These are phyloP conservation scores for Zapornia atra DNA, from an alignment of 2,113 vertebrate genomes.

Conservation along the genomic window DNA sequence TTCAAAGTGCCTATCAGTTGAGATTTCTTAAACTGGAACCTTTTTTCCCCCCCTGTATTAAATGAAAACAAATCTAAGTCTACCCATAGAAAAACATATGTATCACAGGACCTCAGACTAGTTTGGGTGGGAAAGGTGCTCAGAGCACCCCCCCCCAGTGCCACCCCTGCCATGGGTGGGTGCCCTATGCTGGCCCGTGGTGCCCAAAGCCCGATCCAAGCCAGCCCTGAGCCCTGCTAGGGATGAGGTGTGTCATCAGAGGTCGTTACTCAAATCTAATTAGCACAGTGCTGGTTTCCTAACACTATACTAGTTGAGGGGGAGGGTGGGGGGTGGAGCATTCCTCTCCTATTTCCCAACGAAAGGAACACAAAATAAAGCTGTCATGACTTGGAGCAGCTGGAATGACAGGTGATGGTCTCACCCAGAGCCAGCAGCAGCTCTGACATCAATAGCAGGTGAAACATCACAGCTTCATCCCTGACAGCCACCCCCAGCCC, in stretches of 20 bases:
- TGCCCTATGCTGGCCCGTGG: neutral
- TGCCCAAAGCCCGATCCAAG: neutral
- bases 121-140: neutral
- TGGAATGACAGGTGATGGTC: neutral
- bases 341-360: neutral
- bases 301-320: too few relatives aligned
- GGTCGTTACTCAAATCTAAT: too few relatives aligned
- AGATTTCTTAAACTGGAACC: neutral
- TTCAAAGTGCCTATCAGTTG: neutral
- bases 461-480: neutral
- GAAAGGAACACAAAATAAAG: neutral
- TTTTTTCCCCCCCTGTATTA: neutral
- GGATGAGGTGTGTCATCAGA: neutral
- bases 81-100: neutral
- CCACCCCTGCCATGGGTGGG: fast-evolving
- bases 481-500: neutral
- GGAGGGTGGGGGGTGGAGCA: too few relatives aligned
- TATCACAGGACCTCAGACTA: neutral
- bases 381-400: neutral
- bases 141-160: neutral
- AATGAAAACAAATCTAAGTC: neutral
- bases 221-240: neutral
- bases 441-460: neutral
- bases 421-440: neutral
- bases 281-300: too few relatives aligned